These are phyloP conservation scores for Plectus sambesii DNA, from an alignment of 1,140 invertebrate genomes.

Conservation along the genomic window DNA sequence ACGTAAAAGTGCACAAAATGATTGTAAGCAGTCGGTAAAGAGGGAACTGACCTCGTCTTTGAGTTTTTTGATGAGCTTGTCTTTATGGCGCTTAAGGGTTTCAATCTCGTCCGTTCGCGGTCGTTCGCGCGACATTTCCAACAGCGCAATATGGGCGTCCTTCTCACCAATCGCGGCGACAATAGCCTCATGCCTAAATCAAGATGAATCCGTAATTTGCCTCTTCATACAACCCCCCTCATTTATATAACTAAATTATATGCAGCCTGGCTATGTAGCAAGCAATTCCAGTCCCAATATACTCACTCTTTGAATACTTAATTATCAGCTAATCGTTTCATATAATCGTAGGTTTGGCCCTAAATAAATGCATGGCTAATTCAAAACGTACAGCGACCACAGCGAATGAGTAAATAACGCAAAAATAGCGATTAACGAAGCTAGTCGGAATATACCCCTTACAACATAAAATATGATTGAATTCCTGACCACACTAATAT, in stretches of 20 bases:
- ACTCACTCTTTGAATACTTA: no score
- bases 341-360: no score
- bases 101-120: slow-evolving; percentile 56
- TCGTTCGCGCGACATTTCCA: slow-evolving; percentile 64
- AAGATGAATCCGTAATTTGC: slow-evolving; percentile 7
- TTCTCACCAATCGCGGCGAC: slow-evolving; percentile 70
- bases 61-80: slow-evolving; percentile 45
- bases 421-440: background rate
- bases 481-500: background rate
- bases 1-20: no score
- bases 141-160: slow-evolving; percentile 66
- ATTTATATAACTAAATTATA: slow-evolving; percentile 4
- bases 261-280: background rate
- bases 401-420: slow-evolving; percentile 6
- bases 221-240: background rate
- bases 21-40: no score
- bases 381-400: no score
- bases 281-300: background rate
- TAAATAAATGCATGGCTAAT: no score
- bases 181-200: slow-evolving; percentile 65
- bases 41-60: slow-evolving; percentile 55
- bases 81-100: slow-evolving; percentile 30
- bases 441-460: background rate
- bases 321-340: no score
- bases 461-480: background rate